phyloP scores from a whole-genome alignment of 2,113 vertebrate genomes.

The Ardeotis arabs region DNA sequence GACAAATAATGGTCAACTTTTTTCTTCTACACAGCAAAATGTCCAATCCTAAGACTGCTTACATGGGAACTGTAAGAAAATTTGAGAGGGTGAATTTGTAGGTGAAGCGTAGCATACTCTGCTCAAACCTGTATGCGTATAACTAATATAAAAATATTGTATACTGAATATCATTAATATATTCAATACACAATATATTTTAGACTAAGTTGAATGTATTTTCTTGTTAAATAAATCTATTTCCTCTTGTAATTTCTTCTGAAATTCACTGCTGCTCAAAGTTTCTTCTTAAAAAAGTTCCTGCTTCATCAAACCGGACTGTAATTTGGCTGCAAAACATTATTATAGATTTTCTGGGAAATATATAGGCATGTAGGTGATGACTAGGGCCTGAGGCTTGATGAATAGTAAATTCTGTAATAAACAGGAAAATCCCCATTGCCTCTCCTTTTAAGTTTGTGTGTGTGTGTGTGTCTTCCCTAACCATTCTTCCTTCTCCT shows the following conservation, averaged over 20 bases:
- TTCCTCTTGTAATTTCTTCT: not conserved
- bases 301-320: not conserved
- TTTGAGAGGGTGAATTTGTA: not conserved
- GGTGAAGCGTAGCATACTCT: not conserved
- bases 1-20: not conserved
- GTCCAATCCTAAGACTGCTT: not conserved
- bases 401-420: not conserved
- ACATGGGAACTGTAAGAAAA: not conserved
- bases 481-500: not conserved
- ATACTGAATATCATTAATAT: not conserved
- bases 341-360: not conserved
- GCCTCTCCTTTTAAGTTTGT: not conserved
- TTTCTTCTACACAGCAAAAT: not conserved
- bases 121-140: not conserved
- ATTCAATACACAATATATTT: not conserved
- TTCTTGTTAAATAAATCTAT: not conserved
- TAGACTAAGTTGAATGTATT: not conserved
- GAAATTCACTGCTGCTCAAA: not conserved
- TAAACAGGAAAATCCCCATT: not conserved
- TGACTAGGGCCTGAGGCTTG: not conserved
- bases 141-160: not conserved
- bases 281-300: not conserved
- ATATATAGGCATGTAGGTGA: not conserved
- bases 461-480: not conserved
- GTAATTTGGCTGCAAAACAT: not conserved